A percentile compares a stretch with the other conserved stretches of the same genome.
Conservation (phyloP, 2,797 vertebrate genomes). For the Neomorphus geoffroyi region DNA sequence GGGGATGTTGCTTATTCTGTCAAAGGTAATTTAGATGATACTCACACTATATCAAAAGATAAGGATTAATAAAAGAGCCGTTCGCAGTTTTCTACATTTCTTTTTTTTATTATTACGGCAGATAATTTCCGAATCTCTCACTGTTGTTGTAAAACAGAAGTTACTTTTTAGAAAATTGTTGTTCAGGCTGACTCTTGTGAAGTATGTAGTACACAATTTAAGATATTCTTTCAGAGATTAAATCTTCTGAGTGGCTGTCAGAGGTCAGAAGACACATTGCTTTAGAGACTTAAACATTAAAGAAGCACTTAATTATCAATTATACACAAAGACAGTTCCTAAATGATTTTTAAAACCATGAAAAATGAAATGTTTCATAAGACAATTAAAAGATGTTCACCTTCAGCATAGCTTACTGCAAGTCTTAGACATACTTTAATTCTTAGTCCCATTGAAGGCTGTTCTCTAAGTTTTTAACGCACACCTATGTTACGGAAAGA, state of each 20-base stretch:
- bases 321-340: not conserved
- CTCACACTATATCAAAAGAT: not conserved
- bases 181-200: not conserved
- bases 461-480: not conserved
- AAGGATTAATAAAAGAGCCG: not conserved
- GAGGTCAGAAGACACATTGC: constrained; percentile 13
- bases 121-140: constrained; percentile 8
- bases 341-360: constrained; percentile 8
- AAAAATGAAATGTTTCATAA: not conserved
- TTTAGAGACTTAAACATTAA: constrained; percentile 11
- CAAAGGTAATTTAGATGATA: not conserved
- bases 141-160: constrained; percentile 29
- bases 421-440: not conserved
- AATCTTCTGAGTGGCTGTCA: not conserved
- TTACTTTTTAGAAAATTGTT: constrained; percentile 32
- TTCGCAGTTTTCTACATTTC: not conserved
- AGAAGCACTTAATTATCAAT: constrained; percentile 19
- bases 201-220: not conserved
- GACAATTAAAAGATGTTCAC: not conserved
- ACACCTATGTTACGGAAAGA: not conserved
- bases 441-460: not conserved
- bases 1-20: not conserved
- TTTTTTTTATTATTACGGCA: not conserved
- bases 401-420: not conserved
- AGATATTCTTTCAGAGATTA: not conserved